A percentile compares a stretch with the other conserved stretches of the same genome.
Evolutionary conservation across 2,888 invertebrate species (phyloP).

Genomic region (Seira ritae): DNA sequence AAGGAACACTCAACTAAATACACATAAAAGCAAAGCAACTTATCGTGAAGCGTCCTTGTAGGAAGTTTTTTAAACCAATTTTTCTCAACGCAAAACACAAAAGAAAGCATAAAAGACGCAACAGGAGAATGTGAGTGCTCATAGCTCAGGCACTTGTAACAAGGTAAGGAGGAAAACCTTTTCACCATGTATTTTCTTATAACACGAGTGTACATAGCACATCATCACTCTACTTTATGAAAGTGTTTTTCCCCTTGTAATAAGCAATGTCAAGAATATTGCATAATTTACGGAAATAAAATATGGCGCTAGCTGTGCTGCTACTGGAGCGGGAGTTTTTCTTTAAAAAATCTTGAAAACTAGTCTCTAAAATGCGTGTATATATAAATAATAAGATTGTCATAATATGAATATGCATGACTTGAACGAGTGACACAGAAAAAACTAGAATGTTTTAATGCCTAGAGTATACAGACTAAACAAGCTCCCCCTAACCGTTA

Average conservation of each 20-base stretch:
- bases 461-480: background rate
- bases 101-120: conserved; percentile 26
- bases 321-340: background rate
- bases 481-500: background rate
- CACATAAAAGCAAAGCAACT: conserved; percentile 13
- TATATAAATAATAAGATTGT: conserved; percentile 21
- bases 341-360: background rate
- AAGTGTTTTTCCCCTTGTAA: conserved; percentile 10
- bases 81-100: background rate
- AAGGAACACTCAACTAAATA: background rate
- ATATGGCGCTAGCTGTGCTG: background rate
- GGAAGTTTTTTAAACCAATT: conserved; percentile 4
- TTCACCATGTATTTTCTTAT: conserved; percentile 1
- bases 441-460: conserved; percentile 16
- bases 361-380: conserved; percentile 5
- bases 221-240: background rate
- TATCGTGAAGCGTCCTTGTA: background rate
- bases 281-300: conserved; percentile 26
- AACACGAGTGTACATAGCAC: background rate
- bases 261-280: conserved; percentile 10
- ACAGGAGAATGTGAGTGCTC: conserved; percentile 42
- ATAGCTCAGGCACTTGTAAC: background rate
- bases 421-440: conserved; percentile 35
- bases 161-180: background rate
- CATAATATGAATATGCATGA: conserved; percentile 44